Conservation (phyloP, 2,113 vertebrate species). For the Ploceus nigricollis region DNA sequence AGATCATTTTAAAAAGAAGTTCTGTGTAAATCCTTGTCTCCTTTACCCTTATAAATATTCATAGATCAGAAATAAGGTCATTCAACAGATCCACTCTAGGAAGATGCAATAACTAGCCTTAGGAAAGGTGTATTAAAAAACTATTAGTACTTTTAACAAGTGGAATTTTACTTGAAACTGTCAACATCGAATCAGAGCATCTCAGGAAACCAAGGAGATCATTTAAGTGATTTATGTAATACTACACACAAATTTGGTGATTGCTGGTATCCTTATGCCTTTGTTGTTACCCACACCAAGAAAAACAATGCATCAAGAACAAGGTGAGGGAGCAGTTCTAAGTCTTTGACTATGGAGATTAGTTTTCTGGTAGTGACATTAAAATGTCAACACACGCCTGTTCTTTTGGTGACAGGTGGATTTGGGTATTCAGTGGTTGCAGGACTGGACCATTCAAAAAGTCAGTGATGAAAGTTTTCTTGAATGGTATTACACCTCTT, state of each 20-base stretch:
- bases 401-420: background rate
- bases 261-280: slow-evolving; percentile 64
- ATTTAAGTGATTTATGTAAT: background rate
- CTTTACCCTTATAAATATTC: background rate
- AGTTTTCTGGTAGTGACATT: background rate
- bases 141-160: background rate
- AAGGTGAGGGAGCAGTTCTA: slow-evolving; percentile 1
- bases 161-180: background rate
- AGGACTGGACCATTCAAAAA: background rate
- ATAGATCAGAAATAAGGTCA: background rate
- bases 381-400: background rate
- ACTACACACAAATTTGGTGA: background rate
- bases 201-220: background rate
- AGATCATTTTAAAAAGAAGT: background rate
- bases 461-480: background rate
- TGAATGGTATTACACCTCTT: background rate
- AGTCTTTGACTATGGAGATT: background rate
- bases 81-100: background rate
- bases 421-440: background rate
- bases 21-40: background rate
- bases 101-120: background rate
- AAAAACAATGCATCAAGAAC: slow-evolving; percentile 66
- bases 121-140: background rate
- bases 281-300: slow-evolving; percentile 45
- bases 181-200: background rate